Base-by-base conservation (phyloP, 2,888 invertebrate genomes). In the Adela reaumurella region DNA sequence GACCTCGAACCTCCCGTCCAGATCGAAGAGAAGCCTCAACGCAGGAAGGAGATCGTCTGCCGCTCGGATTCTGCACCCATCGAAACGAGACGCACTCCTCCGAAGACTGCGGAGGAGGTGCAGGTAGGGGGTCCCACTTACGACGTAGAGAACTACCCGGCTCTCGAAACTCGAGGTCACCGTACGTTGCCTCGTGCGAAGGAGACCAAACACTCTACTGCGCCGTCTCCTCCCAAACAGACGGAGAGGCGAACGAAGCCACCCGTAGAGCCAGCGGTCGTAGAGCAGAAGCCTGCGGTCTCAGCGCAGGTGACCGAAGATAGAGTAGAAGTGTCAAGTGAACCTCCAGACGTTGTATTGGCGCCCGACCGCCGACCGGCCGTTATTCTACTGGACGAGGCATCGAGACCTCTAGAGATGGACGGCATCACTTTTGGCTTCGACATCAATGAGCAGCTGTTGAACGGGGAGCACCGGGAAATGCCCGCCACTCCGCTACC, bases 391-490 rank as follows among this genome's bases (percentile, higher is more conserved):
- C 72, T 89, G 55, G 83, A 88, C 65, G 85, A 87, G 60, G 76
- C 79, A 53, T 67, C 66, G 54, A 62, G 66, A 47, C 64, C 73
- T 56, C 79, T 78, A 55, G 81, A 81, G 55, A 83, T 87, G 68
- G 82, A 83, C 61, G 87, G 86, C 59, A 83, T 92, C 50, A 90
- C 90, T 35, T 93, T 93, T 68, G 90, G 90, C 14, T 90, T 90
- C 69, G 90, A 88, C 62, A 76, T 90, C 52, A 89, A 90, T 70
- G 87, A 89, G 68, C 85, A 87, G 64, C 76, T 90, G 59, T 70
- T 89, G 59, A 74, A 79, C 51, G 74, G 74, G 3, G 69, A 67
- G 24, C 54, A 56, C 53, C 61, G 47, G 16, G 47, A 63, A 17
- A 60, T 62, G 18, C 60, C 45, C 20, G 45, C 17, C 19, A 44